Evolutionary conservation across 2,797 vertebrate genomes (phyloP), one percentile per base, ranked within the genome.

Genomic region (Remorina albescens): DNA sequence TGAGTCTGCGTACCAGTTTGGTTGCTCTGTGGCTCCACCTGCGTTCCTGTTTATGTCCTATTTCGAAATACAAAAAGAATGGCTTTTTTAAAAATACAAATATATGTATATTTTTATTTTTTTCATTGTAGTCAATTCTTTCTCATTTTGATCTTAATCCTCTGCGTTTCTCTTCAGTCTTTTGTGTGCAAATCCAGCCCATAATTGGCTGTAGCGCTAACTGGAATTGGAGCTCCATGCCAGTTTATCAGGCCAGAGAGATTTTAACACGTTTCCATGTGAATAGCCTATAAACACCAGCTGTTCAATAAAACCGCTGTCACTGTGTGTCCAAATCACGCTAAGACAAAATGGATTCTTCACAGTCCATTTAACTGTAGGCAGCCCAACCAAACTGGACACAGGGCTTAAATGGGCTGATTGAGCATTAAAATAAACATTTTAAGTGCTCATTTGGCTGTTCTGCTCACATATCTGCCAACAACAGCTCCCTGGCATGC

Each of bases 221-320:
- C 53, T 67, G 62, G 65, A 81, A 51, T 51, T 18, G 47, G 56
- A 68, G 63, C 67, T 73, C 18, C 54, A 83, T 79, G 74, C 67
- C 68, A 73, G 54, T 78, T 82, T 80, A 75, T 78, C 68, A 54
- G 73, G 74, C 86, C 76, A 58, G 77, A 73, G 66, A 84, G 54
- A 71, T 85, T 82, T 88, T 21, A 82, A 71, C 82, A 84, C 6
- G 47, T 83, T 78, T 79, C 80, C 77, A 76, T 86, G 85, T 75
- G 85, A 85, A 66, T 68, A 69, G 82, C 84, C 85, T 60, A 79
- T 83, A 86, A 90, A 86, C 88, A 83, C 78, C 88, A 92, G 88
- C 90, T 92, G 91, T 76, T 86, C 76, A 53, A 49, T 74, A 46
- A 70, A 89, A 86, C 80, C 49, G 11, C 82, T 89, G 77, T 79